phyloP scores from a whole-genome alignment of 2,888 invertebrate species.

The Amblyjoppa proteus region DNA sequence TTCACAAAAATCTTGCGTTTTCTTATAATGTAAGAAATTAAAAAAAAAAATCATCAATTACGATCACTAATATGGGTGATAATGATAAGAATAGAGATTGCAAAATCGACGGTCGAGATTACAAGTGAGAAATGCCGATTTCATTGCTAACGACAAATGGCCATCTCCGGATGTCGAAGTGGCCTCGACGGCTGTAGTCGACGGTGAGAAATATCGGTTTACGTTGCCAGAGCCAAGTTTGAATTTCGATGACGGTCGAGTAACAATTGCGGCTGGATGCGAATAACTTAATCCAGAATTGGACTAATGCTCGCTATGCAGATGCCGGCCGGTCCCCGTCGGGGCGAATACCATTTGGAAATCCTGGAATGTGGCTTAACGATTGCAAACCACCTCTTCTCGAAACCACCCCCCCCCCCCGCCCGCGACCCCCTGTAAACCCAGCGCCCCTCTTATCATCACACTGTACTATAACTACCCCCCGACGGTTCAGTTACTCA shows the following conservation, averaged over 20 bases:
- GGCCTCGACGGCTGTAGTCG: background rate
- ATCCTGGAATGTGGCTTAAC: constrained; percentile 81
- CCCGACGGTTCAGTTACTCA: constrained; percentile 67
- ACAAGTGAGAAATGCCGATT: background rate
- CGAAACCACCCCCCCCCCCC: background rate
- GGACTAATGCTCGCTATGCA: constrained; percentile 72
- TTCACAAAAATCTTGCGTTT: background rate
- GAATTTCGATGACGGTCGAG: constrained; percentile 33
- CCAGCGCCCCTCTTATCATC: constrained; percentile 55
- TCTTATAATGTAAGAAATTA: background rate
- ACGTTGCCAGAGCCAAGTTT: constrained; percentile 4
- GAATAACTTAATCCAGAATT: constrained; percentile 70
- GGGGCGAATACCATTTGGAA: constrained; percentile 78
- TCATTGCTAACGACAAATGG: background rate
- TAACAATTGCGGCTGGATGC: constrained; percentile 61
- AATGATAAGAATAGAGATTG: background rate
- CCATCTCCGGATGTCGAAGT: background rate
- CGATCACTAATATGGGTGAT: background rate
- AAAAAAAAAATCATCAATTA: background rate
- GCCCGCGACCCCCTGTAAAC: constrained; percentile 29
- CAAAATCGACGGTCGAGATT: background rate
- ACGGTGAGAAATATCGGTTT: background rate
- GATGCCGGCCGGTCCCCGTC: constrained; percentile 65
- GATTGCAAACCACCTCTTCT: constrained; percentile 76
- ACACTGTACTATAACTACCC: constrained; percentile 62